A percentile compares a stretch with the other conserved stretches of the same genome.
These are phyloP conservation scores for Philhelius pedissequus DNA, from an alignment of 2,888 invertebrate species.

Conservation along the genomic window DNA sequence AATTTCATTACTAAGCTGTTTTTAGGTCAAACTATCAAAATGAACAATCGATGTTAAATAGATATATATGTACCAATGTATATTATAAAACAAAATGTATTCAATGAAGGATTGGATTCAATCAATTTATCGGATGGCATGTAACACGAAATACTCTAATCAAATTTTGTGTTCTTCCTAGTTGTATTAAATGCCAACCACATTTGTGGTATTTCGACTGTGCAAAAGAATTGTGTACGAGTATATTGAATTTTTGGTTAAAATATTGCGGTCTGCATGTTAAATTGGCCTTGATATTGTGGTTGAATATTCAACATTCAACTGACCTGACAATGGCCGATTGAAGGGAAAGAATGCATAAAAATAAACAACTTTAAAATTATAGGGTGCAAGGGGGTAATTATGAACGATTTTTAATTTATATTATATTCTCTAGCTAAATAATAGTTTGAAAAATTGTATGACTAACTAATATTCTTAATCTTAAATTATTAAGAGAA, in stretches of 20 bases:
- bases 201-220: background rate
- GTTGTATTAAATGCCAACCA: background rate
- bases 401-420: too few species aligned
- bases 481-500: too few species aligned
- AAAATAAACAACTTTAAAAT: too few species aligned
- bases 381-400: too few species aligned
- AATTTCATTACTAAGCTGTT: background rate
- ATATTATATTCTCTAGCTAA: too few species aligned
- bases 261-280: background rate
- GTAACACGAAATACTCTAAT: slow-evolving; percentile 36
- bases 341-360: too few species aligned
- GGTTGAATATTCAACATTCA: background rate
- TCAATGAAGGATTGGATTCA: slow-evolving; percentile 26
- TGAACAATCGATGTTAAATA: slow-evolving; percentile 21
- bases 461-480: too few species aligned
- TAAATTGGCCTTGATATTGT: background rate
- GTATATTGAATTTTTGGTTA: background rate
- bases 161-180: background rate
- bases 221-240: background rate
- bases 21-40: slow-evolving; percentile 7
- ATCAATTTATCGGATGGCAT: slow-evolving; percentile 50
- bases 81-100: background rate
- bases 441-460: too few species aligned
- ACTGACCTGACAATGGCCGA: background rate
- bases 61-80: too few species aligned